Base-by-base conservation (phyloP, 1,140 invertebrate species). In the Luehdorfia chinensis region DNA sequence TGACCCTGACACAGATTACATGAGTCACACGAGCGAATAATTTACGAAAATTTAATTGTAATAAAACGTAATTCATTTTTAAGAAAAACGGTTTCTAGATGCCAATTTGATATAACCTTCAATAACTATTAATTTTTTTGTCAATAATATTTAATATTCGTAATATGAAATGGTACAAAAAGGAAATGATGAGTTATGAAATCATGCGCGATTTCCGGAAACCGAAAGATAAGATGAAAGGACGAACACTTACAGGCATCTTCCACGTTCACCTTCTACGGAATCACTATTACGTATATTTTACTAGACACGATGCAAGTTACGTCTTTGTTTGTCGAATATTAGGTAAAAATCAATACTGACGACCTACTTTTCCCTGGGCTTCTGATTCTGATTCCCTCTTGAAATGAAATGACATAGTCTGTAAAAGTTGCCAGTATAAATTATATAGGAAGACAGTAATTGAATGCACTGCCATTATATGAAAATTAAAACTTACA, bases 271-370 rank as follows among this genome's bases (percentile, higher is more conserved):
- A 50, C 51, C 50, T 54, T 52, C 44, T 48, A 37, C 64, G 50
- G 46, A 57, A 52, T 66, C 70, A 64, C 65, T 56, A 53, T 43
- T 53, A 55, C 50, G 47, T 66, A 50, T 65, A 60, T 55, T 53
- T 62, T 64, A 51, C 58, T 54, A 58, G 36, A 61, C 63, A 64
- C 65, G 54, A 55, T 52, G 59, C 59, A 51, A 55, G 72, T 61
- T 61, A 67, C 56, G 69, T 71, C 75, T 73, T 80, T 78, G 79
- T 80, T 80, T 73, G 66, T 59, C 60, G 69, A 65, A 72, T 75
- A 80, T 70, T 68, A 59, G 54, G 53, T 62, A 77, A 84, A 84
- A 84, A 79, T 80, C 76, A 80, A 80, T 80, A 84, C 62, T 60
- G 51, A 54, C 76, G 76, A 83, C 78, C 76, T 80, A 80, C 62